Percentiles rank a stretch among this genome's conserved stretches.
phyloP scores from a whole-genome alignment of 2,797 vertebrate species.

The Crenichthys baileyi region DNA sequence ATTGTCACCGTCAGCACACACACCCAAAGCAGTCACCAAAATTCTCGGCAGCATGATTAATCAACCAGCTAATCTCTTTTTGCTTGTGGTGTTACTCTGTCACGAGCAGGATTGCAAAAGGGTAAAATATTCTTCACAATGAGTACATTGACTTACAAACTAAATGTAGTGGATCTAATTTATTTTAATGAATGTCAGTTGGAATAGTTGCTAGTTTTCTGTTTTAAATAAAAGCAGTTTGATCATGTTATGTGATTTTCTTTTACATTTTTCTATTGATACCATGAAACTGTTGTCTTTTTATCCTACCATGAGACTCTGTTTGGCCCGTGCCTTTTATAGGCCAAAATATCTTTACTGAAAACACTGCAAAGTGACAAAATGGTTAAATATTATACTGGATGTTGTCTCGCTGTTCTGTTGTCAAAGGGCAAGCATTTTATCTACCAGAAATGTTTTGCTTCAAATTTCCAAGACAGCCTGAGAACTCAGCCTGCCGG shows the following conservation, averaged over 20 bases:
- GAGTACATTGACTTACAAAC: not conserved
- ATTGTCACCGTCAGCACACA: too few relatives aligned
- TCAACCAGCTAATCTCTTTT: not conserved
- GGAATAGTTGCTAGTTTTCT: not conserved
- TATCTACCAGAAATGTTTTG: not conserved
- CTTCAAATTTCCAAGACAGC: not conserved
- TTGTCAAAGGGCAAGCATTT: not conserved
- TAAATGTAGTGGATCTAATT: not conserved
- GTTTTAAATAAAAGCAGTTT: not conserved
- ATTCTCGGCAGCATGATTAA: not conserved
- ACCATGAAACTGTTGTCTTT: not conserved
- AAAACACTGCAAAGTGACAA: not conserved
- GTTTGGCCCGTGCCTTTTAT: not conserved
- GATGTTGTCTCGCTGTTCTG: not conserved
- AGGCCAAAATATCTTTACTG: not conserved
- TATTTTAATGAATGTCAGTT: not conserved
- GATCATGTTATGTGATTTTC: not conserved
- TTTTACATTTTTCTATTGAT: not conserved
- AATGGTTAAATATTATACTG: not conserved
- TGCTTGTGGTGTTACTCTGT: not conserved
- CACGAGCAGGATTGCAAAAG: not conserved
- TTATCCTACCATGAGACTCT: not conserved
- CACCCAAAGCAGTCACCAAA: too few relatives aligned
- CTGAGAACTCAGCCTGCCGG: slow-evolving; percentile 35
- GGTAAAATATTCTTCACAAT: not conserved